Evolutionary conservation across 2,113 vertebrate species (phyloP).

Genomic region (Choloepus hoffmanni): DNA sequence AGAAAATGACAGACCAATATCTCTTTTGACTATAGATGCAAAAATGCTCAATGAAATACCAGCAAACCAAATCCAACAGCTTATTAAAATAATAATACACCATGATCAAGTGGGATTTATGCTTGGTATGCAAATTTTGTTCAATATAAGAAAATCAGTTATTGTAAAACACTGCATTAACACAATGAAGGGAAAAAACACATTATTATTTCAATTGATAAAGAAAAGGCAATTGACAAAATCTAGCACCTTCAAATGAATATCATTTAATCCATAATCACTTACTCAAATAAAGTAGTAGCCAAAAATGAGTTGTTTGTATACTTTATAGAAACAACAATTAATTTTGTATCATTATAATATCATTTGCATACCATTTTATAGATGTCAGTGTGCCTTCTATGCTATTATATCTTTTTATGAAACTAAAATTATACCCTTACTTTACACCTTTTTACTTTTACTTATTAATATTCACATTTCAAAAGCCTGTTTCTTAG

Average conservation of each 20-base stretch:
- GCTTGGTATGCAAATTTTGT: too few relatives aligned
- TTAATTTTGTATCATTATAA: constrained; percentile 2
- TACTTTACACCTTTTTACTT: constrained; percentile 7
- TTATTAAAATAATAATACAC: too few relatives aligned
- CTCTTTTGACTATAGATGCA: too few relatives aligned
- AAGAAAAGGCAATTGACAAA: background rate
- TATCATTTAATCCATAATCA: background rate
- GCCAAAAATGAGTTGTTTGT: background rate
- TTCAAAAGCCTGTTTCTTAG: constrained; percentile 74
- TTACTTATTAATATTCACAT: constrained; percentile 42
- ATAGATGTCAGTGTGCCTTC: background rate
- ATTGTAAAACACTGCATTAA: too few relatives aligned
- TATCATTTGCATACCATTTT: background rate
- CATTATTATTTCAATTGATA: too few relatives aligned
- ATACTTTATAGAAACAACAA: background rate
- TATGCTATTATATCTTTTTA: background rate
- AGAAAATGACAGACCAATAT: too few relatives aligned
- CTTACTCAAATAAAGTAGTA: constrained; percentile 16
- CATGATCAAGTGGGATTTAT: too few relatives aligned
- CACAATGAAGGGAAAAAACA: too few relatives aligned
- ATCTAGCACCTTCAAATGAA: background rate
- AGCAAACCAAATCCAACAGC: too few relatives aligned
- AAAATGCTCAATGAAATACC: too few relatives aligned
- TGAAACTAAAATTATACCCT: background rate
- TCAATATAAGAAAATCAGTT: too few relatives aligned